phyloP scores from a whole-genome alignment of 2,888 invertebrate species.

The Drosophila paracracens region DNA sequence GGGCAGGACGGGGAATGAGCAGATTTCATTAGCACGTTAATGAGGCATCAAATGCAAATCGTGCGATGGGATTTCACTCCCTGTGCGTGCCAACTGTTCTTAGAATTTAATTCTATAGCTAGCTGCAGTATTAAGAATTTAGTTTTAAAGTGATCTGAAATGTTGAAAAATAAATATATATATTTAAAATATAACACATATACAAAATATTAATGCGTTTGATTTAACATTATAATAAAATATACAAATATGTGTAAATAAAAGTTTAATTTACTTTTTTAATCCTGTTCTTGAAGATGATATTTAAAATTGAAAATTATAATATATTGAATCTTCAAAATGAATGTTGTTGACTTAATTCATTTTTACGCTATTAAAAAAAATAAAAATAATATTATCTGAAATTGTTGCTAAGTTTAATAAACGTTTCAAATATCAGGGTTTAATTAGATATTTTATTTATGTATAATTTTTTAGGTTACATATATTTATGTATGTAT shows the following conservation, averaged over 20 bases:
- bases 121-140: conserved; percentile 1
- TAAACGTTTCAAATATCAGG: conserved; percentile 29
- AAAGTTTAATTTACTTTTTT: neutral
- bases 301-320: neutral
- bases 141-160: neutral
- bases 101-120: neutral
- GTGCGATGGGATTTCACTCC: conserved; percentile 19
- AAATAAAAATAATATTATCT: neutral
- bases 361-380: neutral
- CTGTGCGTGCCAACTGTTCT: conserved; percentile 1
- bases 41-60: conserved; percentile 45
- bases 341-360: neutral
- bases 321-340: neutral
- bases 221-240: neutral
- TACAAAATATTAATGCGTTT: neutral
- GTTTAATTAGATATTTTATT: conserved; percentile 73
- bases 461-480: conserved; percentile 53
- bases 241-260: neutral
- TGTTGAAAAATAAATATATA: neutral
- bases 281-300: no score
- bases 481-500: conserved; percentile 47
- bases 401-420: neutral
- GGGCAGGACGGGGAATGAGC: conserved; percentile 13
- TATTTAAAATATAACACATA: neutral
- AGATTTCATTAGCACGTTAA: conserved; percentile 63